Base-by-base conservation (phyloP, 2,797 vertebrate species). In the Alfaro cultratus region DNA sequence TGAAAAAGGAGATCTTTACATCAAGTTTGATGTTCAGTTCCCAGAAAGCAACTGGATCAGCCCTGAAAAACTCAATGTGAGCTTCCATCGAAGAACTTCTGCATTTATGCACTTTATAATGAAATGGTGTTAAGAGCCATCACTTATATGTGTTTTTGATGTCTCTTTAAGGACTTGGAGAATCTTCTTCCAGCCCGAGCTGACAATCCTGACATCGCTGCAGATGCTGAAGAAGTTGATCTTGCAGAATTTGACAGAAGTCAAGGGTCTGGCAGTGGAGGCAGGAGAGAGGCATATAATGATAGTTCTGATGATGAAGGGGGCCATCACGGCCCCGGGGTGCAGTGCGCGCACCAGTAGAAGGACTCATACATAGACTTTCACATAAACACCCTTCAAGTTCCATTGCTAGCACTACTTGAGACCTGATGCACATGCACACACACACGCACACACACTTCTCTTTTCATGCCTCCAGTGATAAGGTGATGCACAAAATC, bases 1-100 rank as follows among this genome's bases (percentile, higher is more conserved):
- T 95, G 98, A 99, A 92, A 99, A 99, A 82, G 98, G 99, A 75
- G 98, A 99, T 94, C 97, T 99, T 82, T 99, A 97, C 93, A 95
- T 99, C 86, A 99, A 99, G 86, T 99, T 99, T 94, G 98, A 99
- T 0, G 98, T 99, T 75, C 97, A 98, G 84, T 99, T 99, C 93
- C 99, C 98, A 80, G 97, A 99, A 91, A 99, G 98, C 92, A 99
- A 99, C 95, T 99, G 98, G 98, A 99, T 99, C 88, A 97, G 96
- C 93, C 96, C 97, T 39, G 98, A 99, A 83, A 99, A 99, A 90
- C 96, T 99, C 85, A 97, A 97, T 85, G 99, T 99, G 90, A 97
- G 97, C 92, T 8, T 0, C 2, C 55, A 3, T 64, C 3, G 2
- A 31, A 34, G 13, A 9, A 1, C 70, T 2, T 70, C 7, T 2